Evolutionary conservation across 2,888 invertebrate genomes (phyloP).

Genomic region (Drosophila gaucha): DNA sequence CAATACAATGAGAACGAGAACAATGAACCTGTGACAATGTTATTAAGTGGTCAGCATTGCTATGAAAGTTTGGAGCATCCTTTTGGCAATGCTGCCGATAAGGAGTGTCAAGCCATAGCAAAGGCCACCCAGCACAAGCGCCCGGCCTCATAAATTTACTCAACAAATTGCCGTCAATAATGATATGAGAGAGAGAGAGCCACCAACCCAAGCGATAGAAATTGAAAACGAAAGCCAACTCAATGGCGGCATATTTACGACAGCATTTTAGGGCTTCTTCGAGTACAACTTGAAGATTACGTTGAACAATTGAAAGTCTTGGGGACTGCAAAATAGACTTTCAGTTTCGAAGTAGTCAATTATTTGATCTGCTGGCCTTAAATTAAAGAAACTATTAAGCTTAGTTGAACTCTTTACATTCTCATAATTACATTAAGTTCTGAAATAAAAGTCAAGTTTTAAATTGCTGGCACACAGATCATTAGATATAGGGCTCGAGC

Average conservation of each 20-base stretch:
- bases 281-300: neutral
- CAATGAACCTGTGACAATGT: constrained; percentile 75
- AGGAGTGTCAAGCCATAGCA: constrained; percentile 19
- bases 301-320: constrained; percentile 9
- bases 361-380: too few species aligned
- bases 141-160: constrained; percentile 73
- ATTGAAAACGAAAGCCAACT: constrained; percentile 55
- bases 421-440: too few species aligned
- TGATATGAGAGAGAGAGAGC: constrained; percentile 51
- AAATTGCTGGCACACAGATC: too few species aligned
- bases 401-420: too few species aligned
- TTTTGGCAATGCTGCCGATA: constrained; percentile 26
- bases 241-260: constrained; percentile 35
- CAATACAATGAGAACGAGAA: constrained; percentile 58
- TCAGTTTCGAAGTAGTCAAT: neutral
- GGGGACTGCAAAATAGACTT: neutral
- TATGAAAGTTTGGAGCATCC: constrained; percentile 29
- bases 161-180: constrained; percentile 82
- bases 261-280: neutral
- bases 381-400: too few species aligned
- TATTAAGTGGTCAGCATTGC: constrained; percentile 69
- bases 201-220: constrained; percentile 27
- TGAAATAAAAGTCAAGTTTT: too few species aligned
- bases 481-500: too few species aligned
- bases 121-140: constrained; percentile 26